Evolutionary conservation across 2,888 invertebrate species (phyloP), one percentile per base, ranked within the genome.

Genomic region (Cerceris ruficornis): DNA sequence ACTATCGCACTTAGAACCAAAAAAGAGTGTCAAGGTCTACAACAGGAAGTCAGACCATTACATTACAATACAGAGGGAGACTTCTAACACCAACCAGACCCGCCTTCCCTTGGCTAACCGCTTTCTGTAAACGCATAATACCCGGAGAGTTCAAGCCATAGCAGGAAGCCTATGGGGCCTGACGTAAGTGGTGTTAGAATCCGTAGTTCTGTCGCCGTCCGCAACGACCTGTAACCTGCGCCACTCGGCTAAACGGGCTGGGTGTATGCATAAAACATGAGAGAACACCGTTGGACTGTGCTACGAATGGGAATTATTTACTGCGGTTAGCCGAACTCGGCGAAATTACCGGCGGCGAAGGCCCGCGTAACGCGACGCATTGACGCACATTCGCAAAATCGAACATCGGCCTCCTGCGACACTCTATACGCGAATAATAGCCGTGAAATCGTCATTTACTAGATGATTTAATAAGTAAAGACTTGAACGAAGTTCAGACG

Each of bases 241-340:
- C 50, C 55, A 67, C 43, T 55, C 57, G 62, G 69, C 66, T 75
- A 54, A 28, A 28, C 28, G 28, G 49, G 50, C 57, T 46, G 46
- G 14, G 42, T 50, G 17, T 43, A 86, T 87, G 86, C 86, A 86
- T 86, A 86, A 86, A 86, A 78, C 87, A 86, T 86, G 86, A 87
- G 86, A 87, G 84, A 60, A 46, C 43, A 54, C 72, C 69, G 60
- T 43, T 69, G 77, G 72, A 73, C 82, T 83, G 72, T 77, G 84
- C 81, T 74, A 76, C 76, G 76, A 84, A 86, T 86, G 67, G 78
- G 86, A 86, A 86, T 86, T 84, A 87, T 86, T 87, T 86, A 86
- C 81, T 79, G 70, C 67, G 80, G 84, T 80, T 84, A 80, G 77
- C 77, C 62, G 52, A 61, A 80, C 73, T 72, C 73, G 73, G 67